These are phyloP conservation scores for Margarornis squamiger DNA, from an alignment of 2,797 vertebrate species.

Conservation along the genomic window DNA sequence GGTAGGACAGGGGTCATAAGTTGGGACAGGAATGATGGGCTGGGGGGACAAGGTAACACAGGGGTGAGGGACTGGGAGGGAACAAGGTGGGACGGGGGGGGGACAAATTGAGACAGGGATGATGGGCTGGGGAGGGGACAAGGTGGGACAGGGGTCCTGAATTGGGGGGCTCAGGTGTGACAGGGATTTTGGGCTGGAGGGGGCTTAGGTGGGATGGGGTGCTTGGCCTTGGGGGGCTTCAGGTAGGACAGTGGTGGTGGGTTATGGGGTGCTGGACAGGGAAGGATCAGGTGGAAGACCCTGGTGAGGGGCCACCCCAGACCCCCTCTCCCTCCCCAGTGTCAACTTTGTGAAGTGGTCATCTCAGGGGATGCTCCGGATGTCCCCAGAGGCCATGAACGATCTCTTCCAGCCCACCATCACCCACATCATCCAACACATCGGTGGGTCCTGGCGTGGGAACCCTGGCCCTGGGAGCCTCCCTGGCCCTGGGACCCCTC, in stretches of 20 bases:
- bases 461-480: neutral
- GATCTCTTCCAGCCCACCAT: slow-evolving; percentile 96
- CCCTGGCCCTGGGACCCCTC: neutral
- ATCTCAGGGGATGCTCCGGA: slow-evolving; percentile 94
- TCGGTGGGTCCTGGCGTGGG: slow-evolving; percentile 75
- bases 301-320: accelerated
- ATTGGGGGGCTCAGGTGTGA: too few species aligned
- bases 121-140: neutral
- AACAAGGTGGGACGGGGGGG: too few species aligned
- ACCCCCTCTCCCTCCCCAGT: slow-evolving; percentile 57
- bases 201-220: neutral
- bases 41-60: too few species aligned
- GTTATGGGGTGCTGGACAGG: neutral
- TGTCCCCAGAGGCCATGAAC: slow-evolving; percentile 91
- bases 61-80: neutral
- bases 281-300: accelerated
- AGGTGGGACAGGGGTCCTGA: too few species aligned
- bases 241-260: neutral
- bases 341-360: slow-evolving; percentile 97
- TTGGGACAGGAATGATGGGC: too few species aligned
- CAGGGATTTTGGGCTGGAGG: neutral
- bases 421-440: slow-evolving; percentile 88
- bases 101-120: too few species aligned
- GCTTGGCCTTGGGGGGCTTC: too few species aligned
- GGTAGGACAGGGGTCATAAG: neutral